phyloP scores from a whole-genome alignment of 2,797 vertebrate genomes.

The Pseudocheirus occidentalis region DNA sequence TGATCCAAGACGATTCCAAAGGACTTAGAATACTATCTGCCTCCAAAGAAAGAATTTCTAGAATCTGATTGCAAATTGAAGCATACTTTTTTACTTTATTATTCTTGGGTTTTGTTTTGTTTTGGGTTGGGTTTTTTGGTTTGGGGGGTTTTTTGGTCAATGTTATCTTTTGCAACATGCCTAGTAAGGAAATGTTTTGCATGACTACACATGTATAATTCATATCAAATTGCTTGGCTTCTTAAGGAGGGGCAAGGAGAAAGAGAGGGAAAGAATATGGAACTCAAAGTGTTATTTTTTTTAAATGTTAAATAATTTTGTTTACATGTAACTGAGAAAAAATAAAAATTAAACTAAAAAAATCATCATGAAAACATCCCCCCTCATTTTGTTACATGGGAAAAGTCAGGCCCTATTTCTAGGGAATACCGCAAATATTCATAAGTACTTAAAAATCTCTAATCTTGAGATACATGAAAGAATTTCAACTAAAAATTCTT shows the following conservation, averaged over 20 bases:
- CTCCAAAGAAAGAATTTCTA: neutral
- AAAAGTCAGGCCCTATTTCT: neutral
- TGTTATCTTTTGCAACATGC: neutral
- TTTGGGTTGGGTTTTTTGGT: too few relatives aligned
- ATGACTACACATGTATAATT: neutral
- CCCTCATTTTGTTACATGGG: neutral
- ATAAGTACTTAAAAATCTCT: neutral
- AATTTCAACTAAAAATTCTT: neutral
- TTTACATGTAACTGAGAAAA: neutral
- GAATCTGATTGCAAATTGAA: neutral
- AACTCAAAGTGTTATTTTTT: neutral
- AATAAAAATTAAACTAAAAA: neutral
- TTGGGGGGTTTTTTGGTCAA: neutral
- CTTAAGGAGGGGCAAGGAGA: neutral
- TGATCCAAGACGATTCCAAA: neutral
- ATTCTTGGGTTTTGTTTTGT: neutral
- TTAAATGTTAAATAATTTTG: neutral
- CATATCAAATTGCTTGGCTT: neutral
- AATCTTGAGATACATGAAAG: neutral
- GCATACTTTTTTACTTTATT: neutral
- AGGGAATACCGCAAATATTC: neutral
- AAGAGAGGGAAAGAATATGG: neutral
- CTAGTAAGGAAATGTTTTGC: neutral
- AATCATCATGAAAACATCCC: neutral
- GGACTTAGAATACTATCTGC: neutral